These are phyloP conservation scores for Acestrorhynchus altus DNA, from an alignment of 2,797 vertebrate species.

Conservation along the genomic window DNA sequence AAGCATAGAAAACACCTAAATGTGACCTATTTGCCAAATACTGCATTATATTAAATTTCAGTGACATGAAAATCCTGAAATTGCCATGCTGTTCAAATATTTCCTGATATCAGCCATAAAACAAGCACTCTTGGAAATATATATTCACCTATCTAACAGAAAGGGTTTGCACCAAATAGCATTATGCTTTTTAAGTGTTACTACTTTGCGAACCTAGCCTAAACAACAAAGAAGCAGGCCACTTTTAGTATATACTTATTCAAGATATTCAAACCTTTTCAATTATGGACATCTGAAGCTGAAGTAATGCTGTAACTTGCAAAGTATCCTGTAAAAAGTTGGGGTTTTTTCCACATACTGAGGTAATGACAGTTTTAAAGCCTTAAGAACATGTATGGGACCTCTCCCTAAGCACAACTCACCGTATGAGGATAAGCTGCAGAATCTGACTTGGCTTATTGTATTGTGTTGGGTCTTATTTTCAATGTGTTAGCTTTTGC, in stretches of 20 bases:
- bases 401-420: conserved; percentile 83
- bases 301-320: conserved; percentile 67
- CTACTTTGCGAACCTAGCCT: conserved; percentile 79
- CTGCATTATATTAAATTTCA: conserved; percentile 26
- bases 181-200: conserved; percentile 56
- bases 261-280: conserved; percentile 52
- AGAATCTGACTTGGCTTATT: conserved; percentile 65
- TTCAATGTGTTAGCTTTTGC: conserved; percentile 65
- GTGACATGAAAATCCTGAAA: conserved; percentile 22
- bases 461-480: conserved; percentile 63
- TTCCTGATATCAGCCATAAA: conserved; percentile 33
- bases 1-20: conserved; percentile 51
- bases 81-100: conserved; percentile 27
- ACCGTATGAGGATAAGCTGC: conserved; percentile 71
- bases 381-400: conserved; percentile 79
- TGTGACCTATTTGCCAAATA: conserved; percentile 27
- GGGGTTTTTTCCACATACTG: conserved; percentile 61
- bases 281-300: conserved; percentile 74
- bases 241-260: conserved; percentile 56
- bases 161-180: conserved; percentile 27
- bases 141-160: conserved; percentile 44
- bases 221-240: conserved; percentile 41
- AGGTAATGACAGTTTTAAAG: conserved; percentile 77
- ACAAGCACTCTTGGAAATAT: conserved; percentile 40
- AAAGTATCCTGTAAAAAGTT: conserved; percentile 62